These are phyloP conservation scores for Grantiella picta DNA, from an alignment of 2,113 vertebrate species.

Conservation along the genomic window DNA sequence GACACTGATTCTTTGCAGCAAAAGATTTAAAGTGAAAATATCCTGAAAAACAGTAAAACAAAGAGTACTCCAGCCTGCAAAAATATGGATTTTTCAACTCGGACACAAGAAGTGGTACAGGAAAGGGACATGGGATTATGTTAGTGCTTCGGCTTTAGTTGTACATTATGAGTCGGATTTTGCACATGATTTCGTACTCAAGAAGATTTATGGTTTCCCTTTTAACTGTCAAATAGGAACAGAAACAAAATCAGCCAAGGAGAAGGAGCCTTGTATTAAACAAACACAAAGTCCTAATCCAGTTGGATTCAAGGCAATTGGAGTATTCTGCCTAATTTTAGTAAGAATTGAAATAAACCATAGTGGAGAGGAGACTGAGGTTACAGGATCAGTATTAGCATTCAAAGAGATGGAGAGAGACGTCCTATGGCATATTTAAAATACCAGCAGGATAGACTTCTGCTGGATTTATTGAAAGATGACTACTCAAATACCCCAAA, in stretches of 20 bases:
- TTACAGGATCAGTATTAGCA: neutral
- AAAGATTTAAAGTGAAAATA: neutral
- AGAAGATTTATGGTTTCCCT: neutral
- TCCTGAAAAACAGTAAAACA: neutral
- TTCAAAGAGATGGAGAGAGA: neutral
- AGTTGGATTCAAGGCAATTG: neutral
- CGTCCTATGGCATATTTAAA: neutral
- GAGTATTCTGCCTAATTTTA: neutral
- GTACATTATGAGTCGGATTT: neutral
- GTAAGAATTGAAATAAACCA: neutral
- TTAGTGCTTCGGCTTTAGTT: neutral
- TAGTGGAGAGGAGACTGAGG: neutral
- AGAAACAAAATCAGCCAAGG: neutral
- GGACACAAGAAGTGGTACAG: neutral
- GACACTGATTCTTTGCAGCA: neutral
- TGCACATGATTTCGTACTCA: neutral
- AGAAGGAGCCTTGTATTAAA: neutral
- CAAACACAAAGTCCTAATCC: neutral
- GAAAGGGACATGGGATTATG: neutral
- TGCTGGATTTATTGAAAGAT: neutral
- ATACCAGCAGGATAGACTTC: neutral
- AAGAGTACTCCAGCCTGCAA: neutral
- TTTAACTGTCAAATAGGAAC: neutral
- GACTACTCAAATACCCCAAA: neutral
- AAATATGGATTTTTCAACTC: neutral